Conservation (phyloP, 2,888 invertebrate genomes). For the Tenodera sinensis region DNA sequence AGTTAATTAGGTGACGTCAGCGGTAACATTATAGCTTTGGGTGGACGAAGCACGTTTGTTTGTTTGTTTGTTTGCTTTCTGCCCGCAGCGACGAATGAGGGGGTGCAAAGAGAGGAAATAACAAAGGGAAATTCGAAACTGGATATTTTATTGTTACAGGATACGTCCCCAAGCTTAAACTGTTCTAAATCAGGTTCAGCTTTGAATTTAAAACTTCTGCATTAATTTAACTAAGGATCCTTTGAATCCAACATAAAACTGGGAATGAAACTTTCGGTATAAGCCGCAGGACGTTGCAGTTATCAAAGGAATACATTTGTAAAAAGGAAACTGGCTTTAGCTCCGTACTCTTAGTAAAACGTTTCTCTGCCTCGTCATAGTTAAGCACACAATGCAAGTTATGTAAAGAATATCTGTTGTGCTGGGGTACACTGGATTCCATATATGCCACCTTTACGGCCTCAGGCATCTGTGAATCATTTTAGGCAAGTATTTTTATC, state of each 20-base stretch:
- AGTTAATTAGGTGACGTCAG: not conserved
- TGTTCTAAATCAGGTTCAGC: not conserved
- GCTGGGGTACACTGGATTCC: too few relatives aligned
- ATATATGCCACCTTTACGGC: too few relatives aligned
- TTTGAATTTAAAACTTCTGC: not conserved
- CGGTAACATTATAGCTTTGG: not conserved
- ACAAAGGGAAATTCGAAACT: not conserved
- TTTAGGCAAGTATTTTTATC: too few relatives aligned
- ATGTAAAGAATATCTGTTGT: too few relatives aligned
- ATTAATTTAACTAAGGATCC: not conserved
- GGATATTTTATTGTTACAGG: not conserved
- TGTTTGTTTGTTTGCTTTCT: not conserved
- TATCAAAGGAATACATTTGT: not conserved
- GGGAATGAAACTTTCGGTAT: not conserved
- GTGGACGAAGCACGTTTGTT: not conserved
- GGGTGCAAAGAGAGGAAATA: not conserved
- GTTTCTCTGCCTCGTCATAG: too few relatives aligned
- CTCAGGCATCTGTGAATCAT: too few relatives aligned
- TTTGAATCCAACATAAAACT: not conserved
- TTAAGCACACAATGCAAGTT: too few relatives aligned
- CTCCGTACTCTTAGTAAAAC: not conserved
- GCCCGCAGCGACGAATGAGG: not conserved
- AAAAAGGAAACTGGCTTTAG: not conserved
- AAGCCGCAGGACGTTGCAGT: not conserved
- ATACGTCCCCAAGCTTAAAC: not conserved